These are phyloP conservation scores for Calameuta filiformis DNA, from an alignment of 2,888 invertebrate genomes.

Conservation along the genomic window DNA sequence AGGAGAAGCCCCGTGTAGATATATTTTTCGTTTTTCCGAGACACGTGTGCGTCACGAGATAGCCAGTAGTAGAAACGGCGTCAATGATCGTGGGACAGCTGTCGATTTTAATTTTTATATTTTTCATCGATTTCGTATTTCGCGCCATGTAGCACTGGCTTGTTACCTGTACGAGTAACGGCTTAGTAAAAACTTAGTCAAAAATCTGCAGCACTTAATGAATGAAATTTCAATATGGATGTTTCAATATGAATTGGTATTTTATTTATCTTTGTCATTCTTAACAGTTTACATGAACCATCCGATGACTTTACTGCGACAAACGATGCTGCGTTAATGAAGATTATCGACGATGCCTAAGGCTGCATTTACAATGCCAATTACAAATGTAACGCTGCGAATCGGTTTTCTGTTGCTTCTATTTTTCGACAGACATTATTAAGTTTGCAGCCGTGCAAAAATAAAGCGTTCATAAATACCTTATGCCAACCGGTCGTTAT, in stretches of 20 bases:
- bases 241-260: too few species aligned
- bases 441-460: neutral
- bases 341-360: neutral
- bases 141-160: neutral
- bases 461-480: neutral
- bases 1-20: conserved; percentile 1
- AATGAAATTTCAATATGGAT: neutral
- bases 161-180: neutral
- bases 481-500: neutral
- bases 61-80: neutral
- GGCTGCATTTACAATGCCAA: neutral
- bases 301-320: neutral
- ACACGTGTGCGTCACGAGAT: neutral
- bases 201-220: neutral
- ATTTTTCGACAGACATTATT: neutral
- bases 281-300: neutral
- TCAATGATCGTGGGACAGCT: neutral
- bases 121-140: neutral
- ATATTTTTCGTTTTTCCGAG: neutral
- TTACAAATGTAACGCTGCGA: neutral
- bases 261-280: neutral
- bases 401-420: neutral
- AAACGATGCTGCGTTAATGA: neutral
- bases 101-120: neutral
- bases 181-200: neutral